Evolutionary conservation across 2,113 vertebrate genomes (phyloP).

Genomic region (Daboia siamensis): DNA sequence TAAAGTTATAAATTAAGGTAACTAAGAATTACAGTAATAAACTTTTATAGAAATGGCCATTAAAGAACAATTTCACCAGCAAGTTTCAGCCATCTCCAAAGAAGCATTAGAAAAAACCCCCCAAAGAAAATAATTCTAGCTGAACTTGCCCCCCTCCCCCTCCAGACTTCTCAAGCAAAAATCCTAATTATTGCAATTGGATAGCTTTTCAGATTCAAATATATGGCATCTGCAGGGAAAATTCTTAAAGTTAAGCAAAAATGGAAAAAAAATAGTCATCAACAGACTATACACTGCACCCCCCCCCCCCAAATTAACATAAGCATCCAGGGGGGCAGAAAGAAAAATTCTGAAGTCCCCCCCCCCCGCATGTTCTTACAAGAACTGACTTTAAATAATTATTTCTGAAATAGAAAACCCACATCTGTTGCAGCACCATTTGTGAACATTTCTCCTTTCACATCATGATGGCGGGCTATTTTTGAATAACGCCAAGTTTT

Average conservation of each 20-base stretch:
- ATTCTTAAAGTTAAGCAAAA: conserved; percentile 2
- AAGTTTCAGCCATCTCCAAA: background rate
- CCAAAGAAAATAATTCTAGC: conserved; percentile 47
- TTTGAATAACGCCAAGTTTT: conserved; percentile 13
- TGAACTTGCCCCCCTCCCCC: background rate
- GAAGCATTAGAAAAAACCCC: background rate
- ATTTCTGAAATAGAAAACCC: conserved; percentile 27
- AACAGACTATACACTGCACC: background rate
- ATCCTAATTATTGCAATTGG: conserved; percentile 30
- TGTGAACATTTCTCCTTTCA: conserved; percentile 14
- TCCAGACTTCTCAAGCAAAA: conserved; percentile 13
- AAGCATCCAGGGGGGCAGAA: background rate
- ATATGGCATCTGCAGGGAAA: background rate
- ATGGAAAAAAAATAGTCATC: background rate
- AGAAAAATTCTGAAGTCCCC: conserved; percentile 22
- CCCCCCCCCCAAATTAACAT: background rate
- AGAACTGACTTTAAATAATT: background rate
- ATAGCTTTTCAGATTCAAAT: background rate
- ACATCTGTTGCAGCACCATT: conserved; percentile 33
- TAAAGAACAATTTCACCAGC: background rate
- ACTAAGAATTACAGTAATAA: background rate
- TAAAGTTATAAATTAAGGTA: background rate
- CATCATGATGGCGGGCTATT: background rate
- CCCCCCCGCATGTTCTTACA: background rate
- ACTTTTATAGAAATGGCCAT: background rate